phyloP scores from a whole-genome alignment of 2,113 vertebrate genomes.

The Oceanites oceanicus region DNA sequence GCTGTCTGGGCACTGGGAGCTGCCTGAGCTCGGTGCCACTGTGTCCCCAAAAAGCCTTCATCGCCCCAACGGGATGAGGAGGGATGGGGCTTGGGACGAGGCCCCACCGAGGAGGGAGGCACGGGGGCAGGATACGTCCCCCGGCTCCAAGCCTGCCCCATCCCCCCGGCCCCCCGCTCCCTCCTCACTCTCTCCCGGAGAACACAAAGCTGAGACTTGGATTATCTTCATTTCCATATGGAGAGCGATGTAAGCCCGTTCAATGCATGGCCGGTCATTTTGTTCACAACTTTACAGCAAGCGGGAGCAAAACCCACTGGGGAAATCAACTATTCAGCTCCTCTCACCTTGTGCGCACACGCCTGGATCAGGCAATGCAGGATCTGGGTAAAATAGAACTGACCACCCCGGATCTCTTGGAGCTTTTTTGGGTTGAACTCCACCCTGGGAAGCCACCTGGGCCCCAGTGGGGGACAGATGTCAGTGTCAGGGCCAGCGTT shows the following conservation, averaged over 20 bases:
- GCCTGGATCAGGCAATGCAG: conserved; percentile 10
- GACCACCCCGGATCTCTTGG: not conserved
- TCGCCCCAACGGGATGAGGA: not conserved
- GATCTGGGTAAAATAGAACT: not conserved
- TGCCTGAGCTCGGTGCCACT: rapidly evolving
- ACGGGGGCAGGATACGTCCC: not conserved
- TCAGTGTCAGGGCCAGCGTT: rapidly evolving
- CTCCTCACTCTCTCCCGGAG: not conserved
- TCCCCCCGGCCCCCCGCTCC: not conserved
- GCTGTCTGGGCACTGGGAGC: not conserved
- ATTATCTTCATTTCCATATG: conserved; percentile 86
- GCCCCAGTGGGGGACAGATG: rapidly evolving
- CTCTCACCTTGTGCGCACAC: conserved; percentile 60
- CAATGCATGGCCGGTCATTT: conserved; percentile 81
- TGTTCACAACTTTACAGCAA: conserved; percentile 80
- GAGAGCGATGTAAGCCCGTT: conserved; percentile 81
- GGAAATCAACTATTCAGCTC: conserved; percentile 72
- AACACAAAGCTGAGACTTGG: conserved; percentile 77
- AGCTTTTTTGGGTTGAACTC: not conserved
- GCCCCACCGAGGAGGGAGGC: not conserved
- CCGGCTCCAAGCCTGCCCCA: not conserved
- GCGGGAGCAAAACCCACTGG: conserved; percentile 72
- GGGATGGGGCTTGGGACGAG: not conserved
- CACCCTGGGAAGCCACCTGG: not conserved
- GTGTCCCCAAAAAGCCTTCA: not conserved